Percentiles rank a stretch among this genome's conserved stretches.
These are phyloP conservation scores for Harpalus rubripes DNA, from an alignment of 2,888 invertebrate genomes.

Conservation along the genomic window DNA sequence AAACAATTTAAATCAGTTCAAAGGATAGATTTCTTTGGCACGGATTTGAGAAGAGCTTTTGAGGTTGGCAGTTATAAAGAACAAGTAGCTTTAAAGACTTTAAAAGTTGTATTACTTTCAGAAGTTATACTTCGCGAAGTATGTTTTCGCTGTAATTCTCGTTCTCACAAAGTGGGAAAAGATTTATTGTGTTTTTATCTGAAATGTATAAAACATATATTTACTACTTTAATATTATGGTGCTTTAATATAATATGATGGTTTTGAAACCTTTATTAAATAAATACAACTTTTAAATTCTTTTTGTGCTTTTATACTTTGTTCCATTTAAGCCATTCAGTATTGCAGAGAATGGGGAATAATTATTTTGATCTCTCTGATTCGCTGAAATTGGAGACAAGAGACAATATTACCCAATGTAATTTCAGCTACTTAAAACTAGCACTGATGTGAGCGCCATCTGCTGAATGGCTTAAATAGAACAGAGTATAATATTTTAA, in stretches of 20 bases:
- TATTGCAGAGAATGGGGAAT: too few relatives aligned
- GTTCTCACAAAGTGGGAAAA: neutral
- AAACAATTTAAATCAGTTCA: neutral
- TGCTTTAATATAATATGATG: neutral
- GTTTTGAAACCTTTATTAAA: neutral
- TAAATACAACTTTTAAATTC: neutral
- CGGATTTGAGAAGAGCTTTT: neutral
- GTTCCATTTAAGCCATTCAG: too few relatives aligned
- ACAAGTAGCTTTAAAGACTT: constrained; percentile 1
- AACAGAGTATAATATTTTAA: too few relatives aligned
- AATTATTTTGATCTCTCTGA: too few relatives aligned
- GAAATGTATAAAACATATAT: neutral
- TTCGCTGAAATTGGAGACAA: too few relatives aligned
- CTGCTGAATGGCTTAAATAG: too few relatives aligned
- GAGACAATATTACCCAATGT: too few relatives aligned
- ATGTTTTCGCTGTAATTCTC: neutral
- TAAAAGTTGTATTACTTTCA: neutral
- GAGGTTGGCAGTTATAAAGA: constrained; percentile 2
- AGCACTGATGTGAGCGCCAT: too few relatives aligned
- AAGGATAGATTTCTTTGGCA: neutral
- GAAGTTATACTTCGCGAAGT: neutral
- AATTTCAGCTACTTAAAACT: too few relatives aligned
- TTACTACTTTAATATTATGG: neutral
- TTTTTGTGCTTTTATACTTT: neutral
- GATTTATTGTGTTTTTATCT: neutral